A percentile compares a stretch with the other conserved stretches of the same genome.
Conservation (phyloP, 2,113 vertebrate species). For the Xenopus laevis region DNA sequence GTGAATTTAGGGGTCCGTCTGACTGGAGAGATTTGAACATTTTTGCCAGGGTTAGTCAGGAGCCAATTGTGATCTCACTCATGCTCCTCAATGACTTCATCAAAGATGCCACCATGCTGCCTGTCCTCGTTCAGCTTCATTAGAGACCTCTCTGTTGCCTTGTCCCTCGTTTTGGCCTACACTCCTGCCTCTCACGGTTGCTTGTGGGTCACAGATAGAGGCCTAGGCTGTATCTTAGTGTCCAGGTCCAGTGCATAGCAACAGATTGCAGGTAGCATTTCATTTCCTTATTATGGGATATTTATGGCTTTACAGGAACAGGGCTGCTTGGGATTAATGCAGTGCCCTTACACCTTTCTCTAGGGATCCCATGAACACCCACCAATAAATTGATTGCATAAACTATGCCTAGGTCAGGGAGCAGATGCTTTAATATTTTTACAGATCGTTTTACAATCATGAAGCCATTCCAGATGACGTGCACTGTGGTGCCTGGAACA, state of each 20-base stretch:
- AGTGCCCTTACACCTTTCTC: no score
- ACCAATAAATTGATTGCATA: no score
- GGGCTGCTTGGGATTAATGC: no score
- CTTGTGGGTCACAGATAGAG: no score
- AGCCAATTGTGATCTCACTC: constrained; percentile 11
- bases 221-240: not conserved
- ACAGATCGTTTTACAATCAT: not conserved
- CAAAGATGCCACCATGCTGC: constrained; percentile 16
- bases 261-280: not conserved
- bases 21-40: not conserved
- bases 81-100: not conserved
- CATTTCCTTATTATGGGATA: not conserved
- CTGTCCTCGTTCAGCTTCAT: constrained; percentile 16
- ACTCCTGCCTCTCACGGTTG: no score
- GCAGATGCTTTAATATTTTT: no score
- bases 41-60: constrained; percentile 29
- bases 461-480: not conserved
- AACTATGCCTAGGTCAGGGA: no score
- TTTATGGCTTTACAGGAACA: not conserved
- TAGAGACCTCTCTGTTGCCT: not conserved
- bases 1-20: constrained; percentile 29
- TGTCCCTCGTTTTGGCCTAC: not conserved
- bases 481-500: constrained; percentile 27
- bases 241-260: not conserved
- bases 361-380: no score